Percentiles rank a stretch among this genome's conserved stretches.
phyloP scores from a whole-genome alignment of 2,797 vertebrate genomes.

The Ctenopoma multispine region DNA sequence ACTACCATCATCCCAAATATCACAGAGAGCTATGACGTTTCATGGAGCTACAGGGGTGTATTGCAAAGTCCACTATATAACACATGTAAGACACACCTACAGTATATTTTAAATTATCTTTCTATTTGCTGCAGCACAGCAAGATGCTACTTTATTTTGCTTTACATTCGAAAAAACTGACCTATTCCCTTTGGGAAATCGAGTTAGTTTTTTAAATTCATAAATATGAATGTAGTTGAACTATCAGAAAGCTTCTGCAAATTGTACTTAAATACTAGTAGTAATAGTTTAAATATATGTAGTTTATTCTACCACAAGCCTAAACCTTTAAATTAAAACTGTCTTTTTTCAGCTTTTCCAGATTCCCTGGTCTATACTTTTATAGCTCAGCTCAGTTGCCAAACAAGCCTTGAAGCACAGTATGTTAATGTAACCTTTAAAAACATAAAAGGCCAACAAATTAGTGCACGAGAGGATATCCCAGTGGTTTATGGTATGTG shows the following conservation, averaged over 20 bases:
- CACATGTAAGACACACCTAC: slow-evolving; percentile 21
- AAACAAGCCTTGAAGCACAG: fast-evolving
- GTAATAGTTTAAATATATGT: no score
- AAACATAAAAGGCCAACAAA: fast-evolving
- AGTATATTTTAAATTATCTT: neutral
- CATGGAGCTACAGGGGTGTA: fast-evolving
- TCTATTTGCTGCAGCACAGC: neutral
- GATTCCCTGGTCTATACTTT: neutral
- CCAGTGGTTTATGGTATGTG: slow-evolving; percentile 65
- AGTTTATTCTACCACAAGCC: neutral
- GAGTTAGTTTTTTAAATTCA: no score
- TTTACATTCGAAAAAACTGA: no score
- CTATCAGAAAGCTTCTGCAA: no score
- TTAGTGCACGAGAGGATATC: neutral
- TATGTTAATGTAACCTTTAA: slow-evolving; percentile 28
- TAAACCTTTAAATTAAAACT: neutral
- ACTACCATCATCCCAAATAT: slow-evolving; percentile 37
- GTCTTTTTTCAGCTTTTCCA: slow-evolving; percentile 13
- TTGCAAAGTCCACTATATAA: fast-evolving
- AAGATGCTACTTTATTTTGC: neutral
- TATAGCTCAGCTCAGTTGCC: fast-evolving
- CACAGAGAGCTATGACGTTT: fast-evolving
- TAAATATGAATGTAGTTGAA: no score
- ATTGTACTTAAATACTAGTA: no score
- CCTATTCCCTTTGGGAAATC: no score